These are phyloP conservation scores for Melanotaenia nigrans DNA, from an alignment of 2,797 vertebrate species.

Conservation along the genomic window DNA sequence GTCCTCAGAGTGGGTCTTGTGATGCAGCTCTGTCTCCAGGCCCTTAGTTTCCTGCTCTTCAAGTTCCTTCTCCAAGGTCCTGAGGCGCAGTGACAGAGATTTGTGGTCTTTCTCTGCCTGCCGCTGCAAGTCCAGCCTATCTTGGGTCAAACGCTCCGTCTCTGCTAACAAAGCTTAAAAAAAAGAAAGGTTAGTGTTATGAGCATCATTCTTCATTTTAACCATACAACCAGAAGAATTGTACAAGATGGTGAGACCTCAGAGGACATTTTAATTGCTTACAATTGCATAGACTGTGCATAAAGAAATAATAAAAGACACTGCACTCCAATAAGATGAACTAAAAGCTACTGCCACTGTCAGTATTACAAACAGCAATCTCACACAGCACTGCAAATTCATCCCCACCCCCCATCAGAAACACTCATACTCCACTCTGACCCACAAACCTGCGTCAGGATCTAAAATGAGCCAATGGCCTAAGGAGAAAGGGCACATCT, in stretches of 20 bases:
- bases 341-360: conserved; percentile 33
- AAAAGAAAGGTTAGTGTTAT: not conserved
- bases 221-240: not conserved
- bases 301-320: conserved; percentile 32
- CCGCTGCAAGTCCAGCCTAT: conserved; percentile 88
- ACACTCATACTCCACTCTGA: conserved; percentile 62
- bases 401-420: conserved; percentile 31
- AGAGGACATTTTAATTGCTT: conserved; percentile 12
- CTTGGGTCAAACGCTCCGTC: conserved; percentile 85
- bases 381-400: conserved; percentile 73
- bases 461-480: conserved; percentile 77
- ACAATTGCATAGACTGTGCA: conserved; percentile 20
- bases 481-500: conserved; percentile 77
- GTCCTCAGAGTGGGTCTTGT: conserved; percentile 84
- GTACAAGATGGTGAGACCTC: not conserved
- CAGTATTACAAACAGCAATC: conserved; percentile 52
- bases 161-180: conserved; percentile 84
- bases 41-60: conserved; percentile 89
- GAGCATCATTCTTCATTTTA: not conserved
- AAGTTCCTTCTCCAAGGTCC: conserved; percentile 87
- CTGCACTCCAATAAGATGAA: conserved; percentile 47
- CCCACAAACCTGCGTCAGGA: conserved; percentile 82
- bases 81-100: conserved; percentile 85
- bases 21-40: conserved; percentile 81
- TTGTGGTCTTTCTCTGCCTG: conserved; percentile 92